phyloP scores from a whole-genome alignment of 2,113 vertebrate genomes.

The Nettapus auritus region DNA sequence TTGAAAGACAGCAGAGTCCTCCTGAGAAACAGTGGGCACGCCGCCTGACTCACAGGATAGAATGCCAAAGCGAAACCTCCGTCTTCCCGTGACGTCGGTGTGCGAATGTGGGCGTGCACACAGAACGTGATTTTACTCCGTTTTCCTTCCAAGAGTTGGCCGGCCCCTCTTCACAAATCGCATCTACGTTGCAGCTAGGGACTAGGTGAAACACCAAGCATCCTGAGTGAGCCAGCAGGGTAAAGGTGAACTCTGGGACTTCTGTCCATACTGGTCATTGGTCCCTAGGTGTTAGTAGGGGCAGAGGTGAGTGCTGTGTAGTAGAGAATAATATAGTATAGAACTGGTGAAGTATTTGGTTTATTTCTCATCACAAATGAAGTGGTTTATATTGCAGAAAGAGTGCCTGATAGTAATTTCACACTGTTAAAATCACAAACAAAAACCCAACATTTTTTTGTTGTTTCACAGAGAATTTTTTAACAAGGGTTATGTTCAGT shows the following conservation, averaged over 20 bases:
- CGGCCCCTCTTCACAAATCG: rapidly evolving
- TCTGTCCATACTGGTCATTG: background rate
- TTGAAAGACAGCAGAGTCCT: background rate
- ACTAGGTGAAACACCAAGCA: background rate
- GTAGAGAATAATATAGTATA: background rate
- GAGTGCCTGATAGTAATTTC: background rate
- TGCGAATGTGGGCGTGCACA: rapidly evolving
- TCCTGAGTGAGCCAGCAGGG: background rate
- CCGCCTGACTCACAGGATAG: background rate
- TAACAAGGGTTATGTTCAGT: background rate
- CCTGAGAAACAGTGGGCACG: background rate
- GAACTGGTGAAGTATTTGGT: background rate
- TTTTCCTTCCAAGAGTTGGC: background rate
- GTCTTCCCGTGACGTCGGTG: background rate
- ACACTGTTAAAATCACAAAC: background rate
- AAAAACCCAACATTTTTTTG: background rate
- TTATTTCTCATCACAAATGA: background rate
- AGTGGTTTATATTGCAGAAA: background rate
- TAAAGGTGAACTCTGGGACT: background rate
- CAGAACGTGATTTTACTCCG: rapidly evolving
- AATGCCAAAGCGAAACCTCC: background rate
- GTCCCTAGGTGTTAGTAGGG: background rate
- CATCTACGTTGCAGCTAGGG: rapidly evolving
- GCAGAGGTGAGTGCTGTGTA: background rate
- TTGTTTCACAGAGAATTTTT: background rate